Percentiles rank a stretch among this genome's conserved stretches.
Evolutionary conservation across 2,888 invertebrate species (phyloP).

Genomic region (Azorinus chamasolen): DNA sequence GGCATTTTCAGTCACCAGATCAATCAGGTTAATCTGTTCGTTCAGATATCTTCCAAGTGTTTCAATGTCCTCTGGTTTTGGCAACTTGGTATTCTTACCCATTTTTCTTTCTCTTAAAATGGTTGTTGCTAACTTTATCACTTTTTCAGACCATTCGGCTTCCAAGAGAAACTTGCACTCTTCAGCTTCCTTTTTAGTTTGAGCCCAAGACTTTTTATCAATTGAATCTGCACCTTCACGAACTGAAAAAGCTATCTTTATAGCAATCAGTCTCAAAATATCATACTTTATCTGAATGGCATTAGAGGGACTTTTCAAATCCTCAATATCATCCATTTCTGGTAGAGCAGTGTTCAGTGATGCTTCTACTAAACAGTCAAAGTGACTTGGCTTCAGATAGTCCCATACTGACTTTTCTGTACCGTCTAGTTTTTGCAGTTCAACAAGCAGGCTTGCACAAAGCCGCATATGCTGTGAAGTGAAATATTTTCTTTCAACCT

Average conservation of each 20-base stretch:
- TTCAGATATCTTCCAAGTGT: not conserved
- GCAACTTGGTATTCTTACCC: not conserved
- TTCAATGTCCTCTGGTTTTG: slow-evolving; percentile 8
- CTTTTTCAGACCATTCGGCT: not conserved
- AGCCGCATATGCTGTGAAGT: slow-evolving; percentile 12
- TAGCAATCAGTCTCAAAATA: not conserved
- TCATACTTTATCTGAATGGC: slow-evolving; percentile 13
- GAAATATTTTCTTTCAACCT: not conserved
- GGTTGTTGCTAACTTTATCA: not conserved
- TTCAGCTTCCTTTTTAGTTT: not conserved
- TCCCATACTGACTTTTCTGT: slow-evolving; percentile 1
- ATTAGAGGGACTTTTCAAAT: slow-evolving; percentile 18
- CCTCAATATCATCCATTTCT: slow-evolving; percentile 17
- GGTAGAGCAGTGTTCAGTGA: slow-evolving; percentile 2
- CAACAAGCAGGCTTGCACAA: not conserved
- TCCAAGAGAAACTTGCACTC: not conserved
- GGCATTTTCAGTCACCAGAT: not conserved
- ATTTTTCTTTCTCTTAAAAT: not conserved
- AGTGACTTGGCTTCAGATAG: slow-evolving; percentile 1
- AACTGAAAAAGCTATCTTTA: not conserved
- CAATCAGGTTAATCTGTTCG: not conserved
- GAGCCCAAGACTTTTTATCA: not conserved
- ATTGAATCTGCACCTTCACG: not conserved
- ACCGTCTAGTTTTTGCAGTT: slow-evolving; percentile 1
- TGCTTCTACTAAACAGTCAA: not conserved